Evolutionary conservation across 2,888 invertebrate genomes (phyloP).

Genomic region (Alviniconcha strummeri): DNA sequence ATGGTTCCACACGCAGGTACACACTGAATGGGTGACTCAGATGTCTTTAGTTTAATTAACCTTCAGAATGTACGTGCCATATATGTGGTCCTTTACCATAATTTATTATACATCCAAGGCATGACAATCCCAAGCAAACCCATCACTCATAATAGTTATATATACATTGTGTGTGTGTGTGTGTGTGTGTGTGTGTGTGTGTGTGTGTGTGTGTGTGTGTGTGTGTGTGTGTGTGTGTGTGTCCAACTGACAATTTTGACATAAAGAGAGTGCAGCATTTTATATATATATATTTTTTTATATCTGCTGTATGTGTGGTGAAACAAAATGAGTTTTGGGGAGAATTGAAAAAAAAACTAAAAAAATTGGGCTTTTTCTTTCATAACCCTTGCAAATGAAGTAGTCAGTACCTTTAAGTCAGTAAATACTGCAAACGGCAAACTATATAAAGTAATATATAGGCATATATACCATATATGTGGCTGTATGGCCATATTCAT

Average conservation of each 20-base stretch:
- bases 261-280: background rate
- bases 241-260: background rate
- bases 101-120: background rate
- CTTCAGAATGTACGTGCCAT: background rate
- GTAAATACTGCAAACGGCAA: too few species aligned
- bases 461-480: too few species aligned
- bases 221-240: background rate
- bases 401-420: background rate
- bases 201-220: conserved; percentile 14
- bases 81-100: background rate
- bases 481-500: too few species aligned
- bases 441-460: too few species aligned
- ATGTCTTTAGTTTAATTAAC: background rate
- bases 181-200: background rate
- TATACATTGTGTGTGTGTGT: background rate
- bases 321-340: background rate
- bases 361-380: background rate
- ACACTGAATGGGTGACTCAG: background rate
- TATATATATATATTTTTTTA: background rate
- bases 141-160: background rate
- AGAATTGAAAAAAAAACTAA: background rate
- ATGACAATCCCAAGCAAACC: background rate
- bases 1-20: too few species aligned
- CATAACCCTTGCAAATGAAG: background rate
- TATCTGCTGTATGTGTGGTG: background rate